Evolutionary conservation across 1,140 invertebrate species (phyloP).

Genomic region (Rhopalosiphum maidis): DNA sequence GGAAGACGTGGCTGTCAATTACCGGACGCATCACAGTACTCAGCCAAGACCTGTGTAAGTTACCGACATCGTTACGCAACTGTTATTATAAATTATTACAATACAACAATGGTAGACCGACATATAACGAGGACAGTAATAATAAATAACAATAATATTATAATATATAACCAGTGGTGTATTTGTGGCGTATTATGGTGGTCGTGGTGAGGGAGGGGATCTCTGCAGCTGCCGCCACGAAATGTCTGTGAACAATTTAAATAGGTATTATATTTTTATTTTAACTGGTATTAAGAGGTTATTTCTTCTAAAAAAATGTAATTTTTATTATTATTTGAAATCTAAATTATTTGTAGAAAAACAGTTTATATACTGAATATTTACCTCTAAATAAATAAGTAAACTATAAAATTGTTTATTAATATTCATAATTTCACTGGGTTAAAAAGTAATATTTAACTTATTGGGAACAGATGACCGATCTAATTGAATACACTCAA

Average conservation of each 20-base stretch:
- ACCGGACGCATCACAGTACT: slow-evolving; percentile 56
- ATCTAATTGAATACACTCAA: neutral
- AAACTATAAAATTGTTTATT: neutral
- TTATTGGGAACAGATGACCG: neutral
- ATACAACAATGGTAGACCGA: neutral
- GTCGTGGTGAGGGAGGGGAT: too few relatives aligned
- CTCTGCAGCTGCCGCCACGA: neutral
- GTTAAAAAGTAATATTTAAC: neutral
- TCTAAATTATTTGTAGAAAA: neutral
- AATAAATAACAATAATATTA: slow-evolving; percentile 17
- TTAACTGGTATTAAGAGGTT: neutral
- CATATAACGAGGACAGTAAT: neutral
- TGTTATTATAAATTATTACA: neutral
- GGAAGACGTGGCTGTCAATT: slow-evolving; percentile 59
- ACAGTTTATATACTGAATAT: neutral
- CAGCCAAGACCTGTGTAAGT: slow-evolving; percentile 3
- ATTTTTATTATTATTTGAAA: neutral
- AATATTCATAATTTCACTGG: too few relatives aligned
- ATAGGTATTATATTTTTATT: neutral
- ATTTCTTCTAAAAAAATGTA: neutral
- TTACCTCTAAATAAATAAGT: neutral
- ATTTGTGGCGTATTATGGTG: neutral
- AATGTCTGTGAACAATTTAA: neutral
- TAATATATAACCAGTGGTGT: neutral
- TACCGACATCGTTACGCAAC: neutral